phyloP scores from a whole-genome alignment of 2,888 invertebrate genomes.

The Zaprionus obscuricornis region DNA sequence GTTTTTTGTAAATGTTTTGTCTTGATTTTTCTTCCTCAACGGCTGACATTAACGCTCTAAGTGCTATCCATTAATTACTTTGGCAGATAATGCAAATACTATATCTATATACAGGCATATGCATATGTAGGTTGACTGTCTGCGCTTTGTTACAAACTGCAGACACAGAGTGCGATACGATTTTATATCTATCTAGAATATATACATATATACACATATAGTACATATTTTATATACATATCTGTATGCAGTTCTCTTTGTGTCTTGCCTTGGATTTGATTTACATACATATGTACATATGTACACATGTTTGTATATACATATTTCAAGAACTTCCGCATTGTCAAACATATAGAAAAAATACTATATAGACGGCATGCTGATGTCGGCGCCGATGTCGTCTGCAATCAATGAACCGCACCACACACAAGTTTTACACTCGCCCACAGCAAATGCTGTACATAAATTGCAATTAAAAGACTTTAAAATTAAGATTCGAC shows the following conservation, averaged over 20 bases:
- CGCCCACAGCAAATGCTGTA: constrained; percentile 6
- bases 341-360: constrained; percentile 66
- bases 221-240: constrained; percentile 4
- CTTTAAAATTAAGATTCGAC: constrained; percentile 11
- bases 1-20: constrained; percentile 28
- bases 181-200: constrained; percentile 44
- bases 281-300: background rate
- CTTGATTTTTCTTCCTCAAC: constrained; percentile 6
- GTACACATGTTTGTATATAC: constrained; percentile 38
- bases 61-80: constrained; percentile 65
- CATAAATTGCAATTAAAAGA: constrained; percentile 18
- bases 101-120: constrained; percentile 24
- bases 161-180: constrained; percentile 27
- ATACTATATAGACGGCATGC: constrained; percentile 36
- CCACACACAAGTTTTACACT: constrained; percentile 38
- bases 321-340: constrained; percentile 70
- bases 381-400: constrained; percentile 35
- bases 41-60: constrained; percentile 43
- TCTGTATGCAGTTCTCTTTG: constrained; percentile 65
- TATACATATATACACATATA: constrained; percentile 21
- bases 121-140: constrained; percentile 46
- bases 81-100: constrained; percentile 42
- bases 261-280: constrained; percentile 70
- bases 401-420: constrained; percentile 68
- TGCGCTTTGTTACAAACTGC: constrained; percentile 66